Percentiles rank a stretch among this genome's conserved stretches.
Conservation (phyloP, 2,797 vertebrate species). For the Anas capensis region DNA sequence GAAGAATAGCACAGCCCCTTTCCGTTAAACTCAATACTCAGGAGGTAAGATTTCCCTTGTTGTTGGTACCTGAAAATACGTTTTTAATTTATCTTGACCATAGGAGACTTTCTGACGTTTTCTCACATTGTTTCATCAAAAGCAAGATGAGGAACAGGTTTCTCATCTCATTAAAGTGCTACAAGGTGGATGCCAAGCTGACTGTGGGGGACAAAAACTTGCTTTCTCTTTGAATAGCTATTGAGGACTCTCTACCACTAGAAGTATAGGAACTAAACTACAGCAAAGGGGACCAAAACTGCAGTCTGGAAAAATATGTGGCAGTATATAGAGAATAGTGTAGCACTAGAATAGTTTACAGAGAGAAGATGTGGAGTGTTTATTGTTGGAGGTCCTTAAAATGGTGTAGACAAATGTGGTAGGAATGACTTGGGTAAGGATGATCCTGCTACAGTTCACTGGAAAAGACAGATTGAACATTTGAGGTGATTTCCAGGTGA, state of each 20-base stretch:
- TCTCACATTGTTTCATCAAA: neutral
- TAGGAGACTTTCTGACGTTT: neutral
- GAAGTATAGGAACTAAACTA: neutral
- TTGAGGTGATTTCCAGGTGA: neutral
- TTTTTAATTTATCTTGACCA: neutral
- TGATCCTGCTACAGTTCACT: neutral
- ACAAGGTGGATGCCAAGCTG: neutral
- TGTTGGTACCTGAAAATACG: neutral
- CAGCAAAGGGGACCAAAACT: neutral
- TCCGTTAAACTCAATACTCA: neutral
- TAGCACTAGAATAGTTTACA: neutral
- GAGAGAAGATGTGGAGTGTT: neutral
- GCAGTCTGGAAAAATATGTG: neutral
- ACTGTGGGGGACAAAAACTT: neutral
- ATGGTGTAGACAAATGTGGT: rapidly evolving
- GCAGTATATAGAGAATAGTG: neutral
- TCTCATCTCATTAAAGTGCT: neutral
- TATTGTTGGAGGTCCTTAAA: neutral
- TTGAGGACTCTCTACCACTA: neutral
- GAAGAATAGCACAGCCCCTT: neutral
- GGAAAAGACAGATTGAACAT: neutral
- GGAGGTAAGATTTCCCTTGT: neutral
- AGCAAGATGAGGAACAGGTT: neutral
- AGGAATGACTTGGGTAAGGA: neutral
- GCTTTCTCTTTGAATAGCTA: neutral